A percentile compares a stretch with the other conserved stretches of the same genome.
phyloP scores from a whole-genome alignment of 2,797 vertebrate genomes.

The Manis pentadactyla region DNA sequence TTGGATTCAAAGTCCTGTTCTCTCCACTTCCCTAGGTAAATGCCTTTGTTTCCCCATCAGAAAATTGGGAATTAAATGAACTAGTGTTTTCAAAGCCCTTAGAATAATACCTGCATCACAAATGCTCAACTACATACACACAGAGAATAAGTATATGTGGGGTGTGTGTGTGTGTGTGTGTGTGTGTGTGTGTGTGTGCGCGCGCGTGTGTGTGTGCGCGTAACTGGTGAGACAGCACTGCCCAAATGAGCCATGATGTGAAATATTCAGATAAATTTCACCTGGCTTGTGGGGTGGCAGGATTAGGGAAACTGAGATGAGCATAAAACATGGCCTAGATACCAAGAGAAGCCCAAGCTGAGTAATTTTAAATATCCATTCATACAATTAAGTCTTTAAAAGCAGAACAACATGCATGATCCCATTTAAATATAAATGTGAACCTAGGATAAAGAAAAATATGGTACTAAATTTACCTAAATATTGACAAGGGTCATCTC shows the following conservation, averaged over 20 bases:
- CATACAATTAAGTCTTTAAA: background rate
- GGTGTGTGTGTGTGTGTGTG: background rate
- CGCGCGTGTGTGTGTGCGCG: background rate
- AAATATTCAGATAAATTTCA: background rate
- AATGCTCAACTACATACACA: background rate
- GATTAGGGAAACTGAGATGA: background rate
- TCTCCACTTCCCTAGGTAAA: background rate
- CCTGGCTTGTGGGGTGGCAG: background rate
- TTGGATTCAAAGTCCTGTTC: background rate
- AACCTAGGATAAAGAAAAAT: background rate
- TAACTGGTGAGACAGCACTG: background rate
- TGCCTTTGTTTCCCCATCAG: background rate
- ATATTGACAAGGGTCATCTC: constrained; percentile 38
- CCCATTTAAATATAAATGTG: background rate
- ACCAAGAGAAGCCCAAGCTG: no score
- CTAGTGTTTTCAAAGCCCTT: background rate
- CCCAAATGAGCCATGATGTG: background rate
- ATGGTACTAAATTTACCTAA: background rate
- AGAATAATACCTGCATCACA: background rate
- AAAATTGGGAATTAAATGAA: background rate
- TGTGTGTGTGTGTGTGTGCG: background rate
- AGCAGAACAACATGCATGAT: background rate
- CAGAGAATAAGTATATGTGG: background rate
- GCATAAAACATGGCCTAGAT: background rate
- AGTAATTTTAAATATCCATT: background rate